These are phyloP conservation scores for Palythoa heliodiscus DNA, from an alignment of 92 coral and sea anemone genomes.

Conservation along the genomic window DNA sequence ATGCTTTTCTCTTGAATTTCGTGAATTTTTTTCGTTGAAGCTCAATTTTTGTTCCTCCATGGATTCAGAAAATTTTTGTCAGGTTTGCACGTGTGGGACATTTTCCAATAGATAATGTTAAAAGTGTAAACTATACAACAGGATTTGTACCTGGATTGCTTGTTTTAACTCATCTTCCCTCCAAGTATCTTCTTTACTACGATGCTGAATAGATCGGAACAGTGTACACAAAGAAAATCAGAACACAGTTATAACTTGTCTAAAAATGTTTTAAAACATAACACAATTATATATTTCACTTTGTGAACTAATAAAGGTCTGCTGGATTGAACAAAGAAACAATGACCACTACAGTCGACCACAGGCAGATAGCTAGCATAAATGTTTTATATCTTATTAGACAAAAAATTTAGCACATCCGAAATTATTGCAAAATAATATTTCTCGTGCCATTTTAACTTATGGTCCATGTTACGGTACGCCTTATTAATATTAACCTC, in stretches of 20 bases:
- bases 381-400: not conserved
- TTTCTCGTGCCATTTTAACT: too few relatives aligned
- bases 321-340: too few relatives aligned
- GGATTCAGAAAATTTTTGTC: too few relatives aligned
- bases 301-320: not conserved
- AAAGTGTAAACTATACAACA: too few relatives aligned
- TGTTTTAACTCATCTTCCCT: slow-evolving; percentile 89
- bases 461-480: not conserved
- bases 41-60: too few relatives aligned
- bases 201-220: slow-evolving; percentile 53
- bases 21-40: too few relatives aligned
- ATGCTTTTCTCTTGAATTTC: too few relatives aligned
- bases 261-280: not conserved
- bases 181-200: slow-evolving; percentile 98
- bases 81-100: too few relatives aligned
- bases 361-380: not conserved
- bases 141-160: slow-evolving; percentile 82
- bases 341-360: too few relatives aligned
- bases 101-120: too few relatives aligned
- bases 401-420: too few relatives aligned
- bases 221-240: not conserved
- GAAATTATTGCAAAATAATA: too few relatives aligned
- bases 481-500: not conserved
- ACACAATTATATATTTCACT: not conserved
- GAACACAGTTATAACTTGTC: not conserved